phyloP scores from a whole-genome alignment of 1,140 invertebrate species.

The Trichomalopsis sarcophagae region DNA sequence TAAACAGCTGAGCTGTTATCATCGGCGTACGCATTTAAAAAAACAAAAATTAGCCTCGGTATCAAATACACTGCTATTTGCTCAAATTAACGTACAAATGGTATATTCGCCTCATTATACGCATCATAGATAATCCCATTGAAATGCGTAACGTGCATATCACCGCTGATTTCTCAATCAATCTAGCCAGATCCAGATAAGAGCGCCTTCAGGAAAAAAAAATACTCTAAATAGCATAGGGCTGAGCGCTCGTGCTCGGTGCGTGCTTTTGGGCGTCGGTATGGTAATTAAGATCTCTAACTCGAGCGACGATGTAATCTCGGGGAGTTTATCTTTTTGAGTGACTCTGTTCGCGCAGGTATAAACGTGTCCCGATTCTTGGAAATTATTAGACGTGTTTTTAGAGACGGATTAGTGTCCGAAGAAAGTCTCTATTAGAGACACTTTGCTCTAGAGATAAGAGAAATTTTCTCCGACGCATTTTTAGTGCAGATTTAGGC shows the following conservation, averaged over 20 bases:
- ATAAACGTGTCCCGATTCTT: neutral
- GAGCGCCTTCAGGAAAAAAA: neutral
- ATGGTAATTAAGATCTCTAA: conserved; percentile 27
- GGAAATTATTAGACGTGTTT: too few species aligned
- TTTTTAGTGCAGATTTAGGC: too few species aligned
- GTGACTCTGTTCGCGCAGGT: neutral
- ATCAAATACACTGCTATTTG: too few species aligned
- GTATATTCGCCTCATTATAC: too few species aligned
- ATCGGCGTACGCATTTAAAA: neutral
- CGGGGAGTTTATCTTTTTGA: neutral
- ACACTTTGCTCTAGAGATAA: too few species aligned
- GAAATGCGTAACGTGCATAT: neutral
- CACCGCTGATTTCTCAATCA: conserved; percentile 10
- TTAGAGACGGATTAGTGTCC: too few species aligned
- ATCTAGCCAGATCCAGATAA: neutral
- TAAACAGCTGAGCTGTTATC: neutral
- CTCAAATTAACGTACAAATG: too few species aligned
- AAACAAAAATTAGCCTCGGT: too few species aligned
- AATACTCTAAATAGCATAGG: neutral
- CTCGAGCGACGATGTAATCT: neutral
- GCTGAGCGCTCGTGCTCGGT: neutral
- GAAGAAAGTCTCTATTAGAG: too few species aligned
- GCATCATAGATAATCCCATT: neutral
- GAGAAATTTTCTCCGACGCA: too few species aligned
- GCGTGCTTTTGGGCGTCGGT: neutral